phyloP scores from a whole-genome alignment of 2,888 invertebrate species.

The Tachina fera region DNA sequence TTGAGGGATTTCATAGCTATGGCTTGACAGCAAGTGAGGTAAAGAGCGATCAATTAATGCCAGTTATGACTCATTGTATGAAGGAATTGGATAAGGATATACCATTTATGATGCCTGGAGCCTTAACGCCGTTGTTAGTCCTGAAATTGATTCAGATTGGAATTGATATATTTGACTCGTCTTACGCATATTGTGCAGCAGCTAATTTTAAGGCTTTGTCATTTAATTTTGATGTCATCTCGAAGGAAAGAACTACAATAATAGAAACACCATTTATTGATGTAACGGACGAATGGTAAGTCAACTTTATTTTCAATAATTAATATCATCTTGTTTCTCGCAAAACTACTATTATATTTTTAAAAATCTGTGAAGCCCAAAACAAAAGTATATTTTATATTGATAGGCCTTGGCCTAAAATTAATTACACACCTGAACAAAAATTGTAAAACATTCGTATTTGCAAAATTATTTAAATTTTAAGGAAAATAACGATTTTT shows the following conservation, averaged over 20 bases:
- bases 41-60: slow-evolving; percentile 84
- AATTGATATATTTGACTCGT: slow-evolving; percentile 94
- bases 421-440: too few relatives aligned
- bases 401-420: too few relatives aligned
- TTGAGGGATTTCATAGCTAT: slow-evolving; percentile 92
- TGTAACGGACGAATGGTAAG: slow-evolving; percentile 84
- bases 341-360: background rate
- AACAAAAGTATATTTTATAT: too few relatives aligned
- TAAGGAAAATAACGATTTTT: too few relatives aligned
- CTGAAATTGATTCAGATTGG: slow-evolving; percentile 90
- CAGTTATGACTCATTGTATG: slow-evolving; percentile 86
- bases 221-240: slow-evolving; percentile 84
- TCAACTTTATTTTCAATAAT: background rate
- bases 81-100: slow-evolving; percentile 82
- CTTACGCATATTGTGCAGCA: slow-evolving; percentile 89
- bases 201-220: slow-evolving; percentile 88
- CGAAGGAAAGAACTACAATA: slow-evolving; percentile 71
- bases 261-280: slow-evolving; percentile 85
- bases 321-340: background rate
- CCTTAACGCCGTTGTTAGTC: slow-evolving; percentile 90
- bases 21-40: slow-evolving; percentile 85
- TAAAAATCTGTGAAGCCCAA: too few relatives aligned
- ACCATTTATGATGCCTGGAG: slow-evolving; percentile 89
- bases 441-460: too few relatives aligned
- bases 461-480: too few relatives aligned